Evolutionary conservation across 64 coral and sea anemone species (phyloP), one percentile per base, ranked within the genome.

Genomic region (Pachyseris speciosa): DNA sequence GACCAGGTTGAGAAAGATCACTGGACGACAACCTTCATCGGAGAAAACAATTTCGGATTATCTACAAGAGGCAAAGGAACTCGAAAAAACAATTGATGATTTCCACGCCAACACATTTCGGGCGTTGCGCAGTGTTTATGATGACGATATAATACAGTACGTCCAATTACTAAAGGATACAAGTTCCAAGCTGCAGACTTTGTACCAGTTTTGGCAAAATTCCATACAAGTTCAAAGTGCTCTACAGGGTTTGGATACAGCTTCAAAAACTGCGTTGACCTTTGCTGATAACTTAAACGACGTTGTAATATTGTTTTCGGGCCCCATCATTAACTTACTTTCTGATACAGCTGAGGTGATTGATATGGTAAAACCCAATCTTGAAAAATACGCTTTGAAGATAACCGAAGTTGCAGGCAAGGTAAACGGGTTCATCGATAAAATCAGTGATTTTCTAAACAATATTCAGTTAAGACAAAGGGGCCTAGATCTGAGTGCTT

Each of bases 401-500:
- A 80, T 95, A 13, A 58, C 88, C n/a, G 85, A 93, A 51, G 80
- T 73, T 28, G 89, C 75, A 9, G 55, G 37, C 31, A 92, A 95
- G 43, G 93, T 98, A 20, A 95, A 98, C 41, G 41, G 29, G 12
- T 98, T 98, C 65, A 83, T 98, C 50, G 87, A 95, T 16, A 98
- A 95, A 95, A 90, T 98, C 38, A 95, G 89, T 5, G 57, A 80
- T 2, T 98, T 98, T 67, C 71, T 95, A 22, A 85, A 95, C 44
- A 95, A 92, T 34, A 85, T 98, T 48, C 90, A 93, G 69, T 69
- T 95, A 29, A 89, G 96, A 9, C 96, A 98, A 48, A 85, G 83
- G 74, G 96, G 90, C 44, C 79, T 98, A 12, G 86, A 95, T 27
- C 72, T 88, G 22, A 74, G 83, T 16, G 53, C 89, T 5, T 94